A percentile compares a stretch with the other conserved stretches of the same genome.
These are phyloP conservation scores for Lophura nycthemera DNA, from an alignment of 2,113 vertebrate genomes.

Conservation along the genomic window DNA sequence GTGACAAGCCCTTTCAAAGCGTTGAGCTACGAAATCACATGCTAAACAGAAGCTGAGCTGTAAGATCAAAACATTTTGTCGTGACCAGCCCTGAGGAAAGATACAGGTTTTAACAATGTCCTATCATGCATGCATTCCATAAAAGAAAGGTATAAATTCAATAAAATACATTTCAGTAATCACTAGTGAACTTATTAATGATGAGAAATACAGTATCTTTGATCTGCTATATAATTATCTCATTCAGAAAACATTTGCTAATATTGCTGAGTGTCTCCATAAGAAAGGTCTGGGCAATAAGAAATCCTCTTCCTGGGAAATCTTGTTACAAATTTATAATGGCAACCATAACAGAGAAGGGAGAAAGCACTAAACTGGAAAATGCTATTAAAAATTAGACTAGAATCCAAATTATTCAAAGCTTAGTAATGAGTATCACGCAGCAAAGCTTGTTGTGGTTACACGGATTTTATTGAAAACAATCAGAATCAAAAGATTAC, in stretches of 20 bases:
- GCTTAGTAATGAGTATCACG: slow-evolving; percentile 29
- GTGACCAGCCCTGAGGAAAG: not conserved
- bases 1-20: not conserved
- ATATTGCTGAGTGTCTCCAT: not conserved
- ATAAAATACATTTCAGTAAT: not conserved
- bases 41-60: not conserved
- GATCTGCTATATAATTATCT: not conserved
- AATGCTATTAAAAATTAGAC: slow-evolving; percentile 52
- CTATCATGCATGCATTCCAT: not conserved
- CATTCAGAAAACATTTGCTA: not conserved
- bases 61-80: not conserved
- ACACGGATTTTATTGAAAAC: slow-evolving; percentile 18
- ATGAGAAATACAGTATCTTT: not conserved
- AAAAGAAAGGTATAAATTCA: not conserved
- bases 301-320: slow-evolving; percentile 27
- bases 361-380: slow-evolving; percentile 47
- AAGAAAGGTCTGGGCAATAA: not conserved
- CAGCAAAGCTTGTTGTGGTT: not conserved
- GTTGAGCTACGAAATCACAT: not conserved
- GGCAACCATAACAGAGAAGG: not conserved
- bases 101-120: not conserved
- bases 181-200: not conserved
- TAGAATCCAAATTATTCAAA: slow-evolving; percentile 46
- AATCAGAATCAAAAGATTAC: slow-evolving; percentile 30
- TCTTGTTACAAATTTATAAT: slow-evolving; percentile 29